phyloP scores from a whole-genome alignment of 2,888 invertebrate genomes.

The Epinotia bilunana region DNA sequence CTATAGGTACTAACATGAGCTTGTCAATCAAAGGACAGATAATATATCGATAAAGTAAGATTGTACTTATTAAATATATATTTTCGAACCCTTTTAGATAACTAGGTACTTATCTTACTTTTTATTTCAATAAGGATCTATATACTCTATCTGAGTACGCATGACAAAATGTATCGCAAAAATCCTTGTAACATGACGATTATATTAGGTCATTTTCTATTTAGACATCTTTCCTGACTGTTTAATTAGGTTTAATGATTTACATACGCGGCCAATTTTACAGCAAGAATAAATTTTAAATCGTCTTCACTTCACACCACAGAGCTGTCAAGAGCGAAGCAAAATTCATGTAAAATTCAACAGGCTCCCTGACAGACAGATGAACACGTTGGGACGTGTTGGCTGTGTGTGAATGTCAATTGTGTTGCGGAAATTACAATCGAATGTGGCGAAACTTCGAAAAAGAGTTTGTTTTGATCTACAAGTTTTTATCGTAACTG shows the following conservation, averaged over 20 bases:
- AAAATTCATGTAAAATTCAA: slow-evolving; percentile 45
- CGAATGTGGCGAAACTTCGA: slow-evolving; percentile 1
- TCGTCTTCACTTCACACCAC: slow-evolving; percentile 36
- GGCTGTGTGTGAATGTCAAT: slow-evolving; percentile 28
- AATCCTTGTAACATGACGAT: neutral
- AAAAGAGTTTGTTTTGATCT: neutral
- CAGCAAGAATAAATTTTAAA: slow-evolving; percentile 22
- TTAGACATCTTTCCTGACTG: no score
- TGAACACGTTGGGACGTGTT: slow-evolving; percentile 41
- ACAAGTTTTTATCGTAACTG: neutral
- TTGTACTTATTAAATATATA: no score
- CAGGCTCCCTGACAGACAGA: slow-evolving; percentile 35
- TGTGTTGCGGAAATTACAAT: slow-evolving; percentile 15
- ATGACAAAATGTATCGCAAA: neutral
- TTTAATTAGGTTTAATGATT: neutral
- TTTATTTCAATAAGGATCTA: neutral
- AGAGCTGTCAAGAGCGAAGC: slow-evolving; percentile 20
- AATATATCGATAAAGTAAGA: no score
- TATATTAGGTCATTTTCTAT: neutral
- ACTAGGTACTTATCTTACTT: no score
- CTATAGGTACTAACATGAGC: no score
- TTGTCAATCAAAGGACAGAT: no score
- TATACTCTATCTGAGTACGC: neutral
- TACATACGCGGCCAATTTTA: slow-evolving; percentile 24
- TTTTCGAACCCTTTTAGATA: no score